Conservation (phyloP, 2,797 vertebrate genomes). For the Lepilemur septentrionalis region DNA sequence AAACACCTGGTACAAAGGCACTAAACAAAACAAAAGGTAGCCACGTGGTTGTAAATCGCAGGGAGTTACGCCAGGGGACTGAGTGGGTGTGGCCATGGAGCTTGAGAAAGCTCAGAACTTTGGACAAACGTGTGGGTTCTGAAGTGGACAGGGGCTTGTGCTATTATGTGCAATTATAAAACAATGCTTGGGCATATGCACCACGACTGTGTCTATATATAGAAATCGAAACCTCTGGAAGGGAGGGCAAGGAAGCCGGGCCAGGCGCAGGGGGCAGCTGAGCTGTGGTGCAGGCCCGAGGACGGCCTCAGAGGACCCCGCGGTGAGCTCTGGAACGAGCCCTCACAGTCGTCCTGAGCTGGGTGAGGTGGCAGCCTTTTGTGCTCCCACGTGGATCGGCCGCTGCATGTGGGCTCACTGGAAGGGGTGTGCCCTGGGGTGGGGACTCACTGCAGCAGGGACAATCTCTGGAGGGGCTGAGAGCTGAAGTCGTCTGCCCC, state of each 20-base stretch:
- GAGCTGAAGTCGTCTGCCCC: not conserved
- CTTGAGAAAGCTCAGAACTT: not conserved
- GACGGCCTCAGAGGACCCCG: not conserved
- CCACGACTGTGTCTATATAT: not conserved
- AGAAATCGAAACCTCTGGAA: not conserved
- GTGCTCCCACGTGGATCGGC: accelerated
- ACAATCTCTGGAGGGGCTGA: not conserved
- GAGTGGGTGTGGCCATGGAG: no score
- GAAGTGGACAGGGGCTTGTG: not conserved
- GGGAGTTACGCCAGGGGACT: not conserved
- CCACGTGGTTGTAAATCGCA: not conserved
- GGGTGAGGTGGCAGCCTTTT: not conserved
- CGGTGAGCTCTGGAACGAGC: not conserved
- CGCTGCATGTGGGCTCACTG: accelerated
- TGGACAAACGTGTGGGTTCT: not conserved
- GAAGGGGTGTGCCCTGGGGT: not conserved
- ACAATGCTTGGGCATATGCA: not conserved
- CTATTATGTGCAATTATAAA: not conserved
- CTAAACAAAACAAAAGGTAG: not conserved
- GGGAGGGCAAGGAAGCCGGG: no score
- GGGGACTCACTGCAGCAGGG: no score
- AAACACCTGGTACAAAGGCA: not conserved
- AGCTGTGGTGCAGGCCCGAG: not conserved
- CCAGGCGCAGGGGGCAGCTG: not conserved
- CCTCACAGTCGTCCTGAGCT: not conserved